Evolutionary conservation across 2,888 invertebrate species (phyloP), one percentile per base, ranked within the genome.

Genomic region (Apodemia mormo): DNA sequence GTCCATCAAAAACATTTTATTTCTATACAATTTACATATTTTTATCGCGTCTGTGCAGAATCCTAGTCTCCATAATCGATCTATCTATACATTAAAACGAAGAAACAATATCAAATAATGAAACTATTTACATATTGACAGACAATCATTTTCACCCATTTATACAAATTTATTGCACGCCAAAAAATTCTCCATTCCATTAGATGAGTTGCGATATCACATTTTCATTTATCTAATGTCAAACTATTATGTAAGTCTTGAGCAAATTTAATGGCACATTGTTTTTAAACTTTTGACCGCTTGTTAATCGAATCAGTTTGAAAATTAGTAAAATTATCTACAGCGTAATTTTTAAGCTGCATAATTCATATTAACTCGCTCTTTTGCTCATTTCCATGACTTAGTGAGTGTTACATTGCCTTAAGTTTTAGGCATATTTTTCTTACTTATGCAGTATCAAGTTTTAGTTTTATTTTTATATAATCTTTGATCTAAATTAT

Each of bases 11-110:
- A 88, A 88, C 86, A 87, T 86, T 80, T 90, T 89, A 89, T 90
- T 90, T 86, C 86, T 88, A 87, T 90, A 90, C 85, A 90, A 89
- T 88, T 85, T 87, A 90, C 88, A 89, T 83, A 78, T 79, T 64
- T 54, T 64, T 73, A 74, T 79, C 81, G 85, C 87, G 82, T 82
- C 79, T 82, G 80, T 88, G 89, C 86, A 85, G 85, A 85, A 81
- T 82, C 76, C 79, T 80, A 82, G 78, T 54, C 77, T 84, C 82
- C 80, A 79, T 78, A 80, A 81, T 80, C 77, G 22, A 54, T 54
- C 52, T 54, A 80, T 84, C 81, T 83, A 80, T 83, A 84, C 83
- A 84, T 76, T 81, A 81, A 81, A 78, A 79, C 75, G 77, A 76
- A 75, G 71, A 71, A 73, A 74, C 61, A 75, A 75, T 70, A 76